Conservation (phyloP, 2,113 vertebrate genomes). For the Hydropotes inermis region DNA sequence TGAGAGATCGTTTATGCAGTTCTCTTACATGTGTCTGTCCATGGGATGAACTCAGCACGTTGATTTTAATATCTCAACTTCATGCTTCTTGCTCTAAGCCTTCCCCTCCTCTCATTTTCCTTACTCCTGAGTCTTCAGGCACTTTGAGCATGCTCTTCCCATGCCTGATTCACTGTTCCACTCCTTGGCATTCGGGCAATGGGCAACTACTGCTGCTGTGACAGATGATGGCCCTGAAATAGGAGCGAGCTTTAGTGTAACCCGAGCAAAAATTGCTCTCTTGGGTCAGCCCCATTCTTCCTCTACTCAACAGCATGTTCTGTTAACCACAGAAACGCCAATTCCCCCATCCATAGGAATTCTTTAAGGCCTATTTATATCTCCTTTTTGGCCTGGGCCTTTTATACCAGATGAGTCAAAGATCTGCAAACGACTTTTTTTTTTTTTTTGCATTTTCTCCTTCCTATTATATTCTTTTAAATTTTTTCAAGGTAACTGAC, state of each 20-base stretch:
- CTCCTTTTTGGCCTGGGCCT: background rate
- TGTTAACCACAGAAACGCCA: background rate
- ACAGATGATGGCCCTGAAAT: background rate
- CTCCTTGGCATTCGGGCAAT: background rate
- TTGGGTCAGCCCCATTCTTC: background rate
- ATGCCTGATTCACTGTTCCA: background rate
- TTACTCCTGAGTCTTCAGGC: background rate
- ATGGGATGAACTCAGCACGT: background rate
- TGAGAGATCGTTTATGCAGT: background rate
- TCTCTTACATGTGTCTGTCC: background rate
- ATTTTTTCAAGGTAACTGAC: background rate
- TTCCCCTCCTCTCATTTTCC: background rate
- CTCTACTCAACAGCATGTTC: background rate
- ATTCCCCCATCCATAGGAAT: background rate
- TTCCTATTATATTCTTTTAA: background rate
- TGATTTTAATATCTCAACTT: background rate
- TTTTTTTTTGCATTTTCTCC: background rate
- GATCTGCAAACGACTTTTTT: background rate
- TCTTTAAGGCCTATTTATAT: background rate
- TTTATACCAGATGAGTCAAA: background rate
- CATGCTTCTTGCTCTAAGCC: background rate
- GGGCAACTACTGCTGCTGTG: background rate
- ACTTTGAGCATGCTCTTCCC: background rate
- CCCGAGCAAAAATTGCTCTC: background rate
- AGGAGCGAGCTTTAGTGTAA: background rate